phyloP scores from a whole-genome alignment of 2,888 invertebrate species.

The Pardosa pseudoannulata region DNA sequence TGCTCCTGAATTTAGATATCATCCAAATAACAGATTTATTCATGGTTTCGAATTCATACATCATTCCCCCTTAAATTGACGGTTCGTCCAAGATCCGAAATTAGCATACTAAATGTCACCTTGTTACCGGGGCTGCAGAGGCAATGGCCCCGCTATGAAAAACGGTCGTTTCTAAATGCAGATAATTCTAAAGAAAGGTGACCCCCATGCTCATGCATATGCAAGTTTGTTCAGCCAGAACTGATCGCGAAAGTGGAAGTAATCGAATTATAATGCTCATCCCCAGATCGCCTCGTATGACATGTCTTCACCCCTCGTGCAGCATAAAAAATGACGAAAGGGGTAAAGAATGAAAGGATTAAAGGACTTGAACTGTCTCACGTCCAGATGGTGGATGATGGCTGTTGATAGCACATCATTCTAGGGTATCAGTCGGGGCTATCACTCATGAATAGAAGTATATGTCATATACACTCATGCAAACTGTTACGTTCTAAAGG shows the following conservation, averaged over 20 bases:
- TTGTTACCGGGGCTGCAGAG: conserved; percentile 23
- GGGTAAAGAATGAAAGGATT: conserved; percentile 20
- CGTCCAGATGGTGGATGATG: not conserved
- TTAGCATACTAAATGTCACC: conserved; percentile 67
- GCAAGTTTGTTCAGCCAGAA: conserved; percentile 35
- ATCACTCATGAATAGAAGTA: too few relatives aligned
- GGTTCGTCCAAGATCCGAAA: conserved; percentile 23
- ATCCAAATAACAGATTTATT: not conserved
- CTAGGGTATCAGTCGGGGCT: too few relatives aligned
- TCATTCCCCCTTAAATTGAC: not conserved
- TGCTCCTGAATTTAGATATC: not conserved
- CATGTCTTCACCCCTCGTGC: conserved; percentile 30
- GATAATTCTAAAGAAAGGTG: conserved; percentile 49
- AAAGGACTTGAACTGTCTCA: conserved; percentile 7
- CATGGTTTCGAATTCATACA: not conserved
- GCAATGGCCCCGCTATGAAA: conserved; percentile 45
- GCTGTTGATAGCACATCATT: not conserved
- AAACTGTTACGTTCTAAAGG: too few relatives aligned
- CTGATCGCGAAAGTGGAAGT: not conserved
- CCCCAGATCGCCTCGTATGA: conserved; percentile 17
- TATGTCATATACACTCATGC: too few relatives aligned
- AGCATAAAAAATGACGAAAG: conserved; percentile 11
- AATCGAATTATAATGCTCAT: conserved; percentile 12
- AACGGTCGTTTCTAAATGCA: conserved; percentile 21
- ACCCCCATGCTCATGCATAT: conserved; percentile 56